Conservation (phyloP, 2,113 vertebrate genomes). For the Galbula dea region DNA sequence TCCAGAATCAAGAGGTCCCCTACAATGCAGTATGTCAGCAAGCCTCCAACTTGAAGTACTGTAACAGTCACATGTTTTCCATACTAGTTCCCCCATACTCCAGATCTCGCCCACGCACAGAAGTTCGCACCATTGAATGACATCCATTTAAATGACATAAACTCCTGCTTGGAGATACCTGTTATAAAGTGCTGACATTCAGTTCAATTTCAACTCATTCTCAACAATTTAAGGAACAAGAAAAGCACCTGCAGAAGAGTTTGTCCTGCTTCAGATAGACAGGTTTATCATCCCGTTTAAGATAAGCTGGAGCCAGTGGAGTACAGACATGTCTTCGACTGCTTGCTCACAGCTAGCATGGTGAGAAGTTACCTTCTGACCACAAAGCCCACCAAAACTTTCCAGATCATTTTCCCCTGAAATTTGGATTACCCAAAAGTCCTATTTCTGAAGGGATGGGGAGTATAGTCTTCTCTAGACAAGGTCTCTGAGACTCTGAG, state of each 20-base stretch:
- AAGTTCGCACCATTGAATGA: neutral
- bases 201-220: slow-evolving; percentile 8
- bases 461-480: neutral
- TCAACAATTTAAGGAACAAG: neutral
- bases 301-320: neutral
- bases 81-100: neutral
- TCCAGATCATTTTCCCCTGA: neutral
- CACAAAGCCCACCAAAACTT: neutral
- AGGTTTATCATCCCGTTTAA: slow-evolving; percentile 18
- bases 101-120: neutral
- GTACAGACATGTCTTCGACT: neutral
- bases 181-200: neutral
- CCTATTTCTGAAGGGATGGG: neutral
- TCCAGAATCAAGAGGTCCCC: neutral
- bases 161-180: neutral
- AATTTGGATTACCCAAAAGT: slow-evolving; percentile 1
- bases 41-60: neutral
- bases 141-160: neutral
- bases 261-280: slow-evolving; percentile 10
- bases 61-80: neutral
- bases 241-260: neutral
- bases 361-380: neutral
- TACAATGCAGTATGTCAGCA: neutral
- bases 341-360: neutral
- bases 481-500: neutral